Conservation (phyloP, 2,797 vertebrate genomes). For the Falco columbarius region DNA sequence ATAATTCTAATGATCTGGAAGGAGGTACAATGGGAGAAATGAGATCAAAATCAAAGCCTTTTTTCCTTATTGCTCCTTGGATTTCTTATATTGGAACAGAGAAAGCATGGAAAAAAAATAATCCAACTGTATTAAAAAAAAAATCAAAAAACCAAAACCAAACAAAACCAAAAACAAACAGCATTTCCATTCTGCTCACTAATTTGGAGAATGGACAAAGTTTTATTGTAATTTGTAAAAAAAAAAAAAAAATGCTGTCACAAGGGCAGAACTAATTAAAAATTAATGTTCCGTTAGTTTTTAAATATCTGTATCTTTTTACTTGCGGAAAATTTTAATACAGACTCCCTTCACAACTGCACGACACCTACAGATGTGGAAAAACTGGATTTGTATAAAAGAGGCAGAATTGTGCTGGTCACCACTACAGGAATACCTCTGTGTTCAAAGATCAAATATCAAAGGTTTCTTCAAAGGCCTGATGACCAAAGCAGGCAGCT, state of each 20-base stretch:
- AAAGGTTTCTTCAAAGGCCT: not conserved
- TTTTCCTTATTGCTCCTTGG: not conserved
- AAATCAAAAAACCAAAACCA: too few relatives aligned
- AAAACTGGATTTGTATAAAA: not conserved
- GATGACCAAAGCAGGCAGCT: not conserved
- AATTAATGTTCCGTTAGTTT: not conserved
- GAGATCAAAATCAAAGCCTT: not conserved
- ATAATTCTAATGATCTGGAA: not conserved
- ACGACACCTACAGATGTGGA: not conserved
- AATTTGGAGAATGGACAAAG: not conserved
- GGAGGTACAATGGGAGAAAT: not conserved
- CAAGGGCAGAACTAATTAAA: not conserved
- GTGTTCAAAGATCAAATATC: not conserved
- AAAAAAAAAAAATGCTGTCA: not conserved
- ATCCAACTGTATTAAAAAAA: not conserved
- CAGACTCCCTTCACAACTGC: not conserved
- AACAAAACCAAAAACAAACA: not conserved
- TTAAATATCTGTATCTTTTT: not conserved
- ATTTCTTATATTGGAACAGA: not conserved
- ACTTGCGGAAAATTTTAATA: not conserved
- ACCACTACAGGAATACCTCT: not conserved
- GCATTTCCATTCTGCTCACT: not conserved
- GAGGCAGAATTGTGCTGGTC: not conserved
- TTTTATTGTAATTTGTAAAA: not conserved
- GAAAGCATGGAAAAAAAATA: not conserved